Conservation (phyloP, 1,140 invertebrate species). For the Lethrus apterus region DNA sequence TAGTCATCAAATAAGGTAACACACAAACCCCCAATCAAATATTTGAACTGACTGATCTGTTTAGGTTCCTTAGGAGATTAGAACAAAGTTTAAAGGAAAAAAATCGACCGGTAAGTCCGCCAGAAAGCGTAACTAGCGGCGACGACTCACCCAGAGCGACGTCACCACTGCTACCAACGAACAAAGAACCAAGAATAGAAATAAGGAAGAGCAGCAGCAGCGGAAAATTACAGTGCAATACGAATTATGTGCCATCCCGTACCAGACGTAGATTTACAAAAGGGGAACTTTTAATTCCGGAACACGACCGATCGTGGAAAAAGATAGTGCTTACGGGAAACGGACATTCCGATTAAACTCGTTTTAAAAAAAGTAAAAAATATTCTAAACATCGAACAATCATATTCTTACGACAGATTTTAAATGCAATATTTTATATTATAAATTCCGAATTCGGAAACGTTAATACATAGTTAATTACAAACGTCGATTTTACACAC, state of each 20-base stretch:
- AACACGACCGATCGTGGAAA: constrained; percentile 31
- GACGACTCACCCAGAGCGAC: constrained; percentile 52
- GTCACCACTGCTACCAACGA: constrained; percentile 46
- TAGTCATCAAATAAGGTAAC: constrained; percentile 61
- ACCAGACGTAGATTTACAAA: constrained; percentile 22
- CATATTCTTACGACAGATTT: constrained; percentile 20
- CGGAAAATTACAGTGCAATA: constrained; percentile 36
- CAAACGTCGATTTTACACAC: background rate
- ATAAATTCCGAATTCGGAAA: no score
- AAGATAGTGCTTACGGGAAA: constrained; percentile 32
- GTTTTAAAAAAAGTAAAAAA: constrained; percentile 13
- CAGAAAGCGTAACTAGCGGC: constrained; percentile 50
- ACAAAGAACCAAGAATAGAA: constrained; percentile 34
- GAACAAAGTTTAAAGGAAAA: constrained; percentile 54
- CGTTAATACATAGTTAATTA: no score
- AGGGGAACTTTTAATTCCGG: constrained; percentile 29
- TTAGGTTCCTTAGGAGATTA: constrained; percentile 48
- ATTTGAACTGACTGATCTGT: constrained; percentile 22
- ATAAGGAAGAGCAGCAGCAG: constrained; percentile 44
- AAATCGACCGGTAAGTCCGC: constrained; percentile 44
- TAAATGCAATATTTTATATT: constrained; percentile 26
- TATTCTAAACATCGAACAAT: constrained; percentile 36
- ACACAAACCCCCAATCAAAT: constrained; percentile 3
- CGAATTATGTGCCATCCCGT: constrained; percentile 15
- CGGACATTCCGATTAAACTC: constrained; percentile 36